A percentile compares a stretch with the other conserved stretches of the same genome.
Conservation (phyloP, 2,888 invertebrate genomes). For the Lepeophtheirus nordmannii region DNA sequence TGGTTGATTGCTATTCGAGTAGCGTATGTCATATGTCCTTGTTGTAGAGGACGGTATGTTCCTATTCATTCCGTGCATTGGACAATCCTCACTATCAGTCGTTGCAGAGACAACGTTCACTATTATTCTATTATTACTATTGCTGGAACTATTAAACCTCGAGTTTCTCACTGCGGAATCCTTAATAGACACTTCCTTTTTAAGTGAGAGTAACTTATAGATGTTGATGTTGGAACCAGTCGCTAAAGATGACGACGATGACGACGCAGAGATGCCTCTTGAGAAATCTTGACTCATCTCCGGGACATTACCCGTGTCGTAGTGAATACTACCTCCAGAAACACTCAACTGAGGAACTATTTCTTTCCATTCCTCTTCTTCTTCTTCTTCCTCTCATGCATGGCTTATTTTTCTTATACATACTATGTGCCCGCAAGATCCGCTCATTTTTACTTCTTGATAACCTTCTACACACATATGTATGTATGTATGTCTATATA, state of each 20-base stretch:
- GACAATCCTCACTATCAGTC: not conserved
- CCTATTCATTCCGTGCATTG: not conserved
- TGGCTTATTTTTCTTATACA: not conserved
- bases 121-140: not conserved
- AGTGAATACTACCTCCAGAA: not conserved
- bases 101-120: slow-evolving; percentile 1
- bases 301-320: not conserved
- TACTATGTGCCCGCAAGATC: not conserved
- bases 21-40: slow-evolving; percentile 5
- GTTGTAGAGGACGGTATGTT: not conserved
- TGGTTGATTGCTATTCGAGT: not conserved
- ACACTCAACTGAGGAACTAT: not conserved
- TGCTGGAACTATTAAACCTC: no score
- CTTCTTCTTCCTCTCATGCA: not conserved
- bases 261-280: not conserved
- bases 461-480: not conserved
- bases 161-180: no score
- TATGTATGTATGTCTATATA: no score
- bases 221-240: no score
- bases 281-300: slow-evolving; percentile 2
- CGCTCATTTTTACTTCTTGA: not conserved
- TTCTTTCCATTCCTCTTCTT: not conserved
- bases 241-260: no score
- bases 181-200: no score
- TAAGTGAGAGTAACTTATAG: no score